phyloP scores from a whole-genome alignment of 2,797 vertebrate genomes.

The Dryobates pubescens region DNA sequence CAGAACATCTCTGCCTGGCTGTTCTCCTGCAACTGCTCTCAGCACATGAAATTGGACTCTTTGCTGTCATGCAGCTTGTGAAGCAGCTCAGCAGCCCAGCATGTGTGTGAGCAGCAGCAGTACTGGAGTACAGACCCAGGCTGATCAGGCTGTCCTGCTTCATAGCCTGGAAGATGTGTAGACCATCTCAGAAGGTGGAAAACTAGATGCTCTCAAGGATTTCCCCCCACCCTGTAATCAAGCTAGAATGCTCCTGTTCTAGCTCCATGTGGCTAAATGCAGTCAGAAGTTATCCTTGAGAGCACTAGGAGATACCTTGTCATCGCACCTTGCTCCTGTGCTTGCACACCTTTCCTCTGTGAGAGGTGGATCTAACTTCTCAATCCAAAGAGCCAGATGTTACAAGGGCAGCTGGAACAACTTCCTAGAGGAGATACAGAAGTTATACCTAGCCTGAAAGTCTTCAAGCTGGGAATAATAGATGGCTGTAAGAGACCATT shows the following conservation, averaged over 20 bases:
- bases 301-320: not conserved
- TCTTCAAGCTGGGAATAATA: not conserved
- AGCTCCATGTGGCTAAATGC: not conserved
- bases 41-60: not conserved
- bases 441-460: not conserved
- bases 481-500: not conserved
- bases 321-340: not conserved
- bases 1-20: not conserved
- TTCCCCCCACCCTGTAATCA: not conserved
- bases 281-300: not conserved
- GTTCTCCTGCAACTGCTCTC: not conserved
- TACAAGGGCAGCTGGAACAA: not conserved
- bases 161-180: not conserved
- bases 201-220: not conserved
- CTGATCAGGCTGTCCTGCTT: not conserved
- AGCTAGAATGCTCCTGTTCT: not conserved
- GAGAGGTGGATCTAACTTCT: not conserved
- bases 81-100: not conserved
- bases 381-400: not conserved
- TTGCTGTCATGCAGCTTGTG: rapidly evolving
- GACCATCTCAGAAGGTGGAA: not conserved
- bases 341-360: not conserved
- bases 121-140: not conserved
- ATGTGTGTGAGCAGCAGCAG: rapidly evolving
- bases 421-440: not conserved